These are phyloP conservation scores for Drosophila mauritiana DNA, from an alignment of 1,140 invertebrate species.

Conservation along the genomic window DNA sequence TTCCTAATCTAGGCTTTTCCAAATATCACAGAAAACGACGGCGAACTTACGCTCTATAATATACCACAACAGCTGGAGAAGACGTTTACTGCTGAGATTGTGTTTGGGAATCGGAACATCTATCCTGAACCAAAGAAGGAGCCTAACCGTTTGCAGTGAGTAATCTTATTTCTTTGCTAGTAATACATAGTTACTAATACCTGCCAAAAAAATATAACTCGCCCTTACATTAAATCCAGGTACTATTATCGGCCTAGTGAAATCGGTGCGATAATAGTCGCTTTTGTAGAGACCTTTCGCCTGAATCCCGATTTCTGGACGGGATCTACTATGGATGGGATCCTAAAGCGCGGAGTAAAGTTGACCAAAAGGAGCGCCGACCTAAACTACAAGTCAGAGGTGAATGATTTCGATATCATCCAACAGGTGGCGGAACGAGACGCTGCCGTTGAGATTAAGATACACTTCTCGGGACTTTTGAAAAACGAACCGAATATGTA, in stretches of 20 bases:
- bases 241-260: conserved; percentile 68
- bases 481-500: conserved; percentile 77
- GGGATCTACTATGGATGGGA: conserved; percentile 66
- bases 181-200: too few relatives aligned
- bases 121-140: conserved; percentile 54
- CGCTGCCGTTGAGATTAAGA: conserved; percentile 56
- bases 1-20: conserved; percentile 14
- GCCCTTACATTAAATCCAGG: not conserved
- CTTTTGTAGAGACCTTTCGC: conserved; percentile 75
- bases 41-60: conserved; percentile 65
- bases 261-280: conserved; percentile 68
- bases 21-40: conserved; percentile 57
- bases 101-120: conserved; percentile 69
- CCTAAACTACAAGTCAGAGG: conserved; percentile 59
- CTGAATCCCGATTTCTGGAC: conserved; percentile 82
- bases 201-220: too few relatives aligned
- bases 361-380: conserved; percentile 53
- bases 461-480: conserved; percentile 65
- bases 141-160: not conserved
- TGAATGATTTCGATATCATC: conserved; percentile 73
- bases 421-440: conserved; percentile 64
- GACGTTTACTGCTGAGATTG: conserved; percentile 75
- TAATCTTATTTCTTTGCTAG: not conserved
- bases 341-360: conserved; percentile 66
- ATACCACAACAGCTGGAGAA: conserved; percentile 73